phyloP scores from a whole-genome alignment of 2,797 vertebrate genomes.

The Sebastes iracundus region DNA sequence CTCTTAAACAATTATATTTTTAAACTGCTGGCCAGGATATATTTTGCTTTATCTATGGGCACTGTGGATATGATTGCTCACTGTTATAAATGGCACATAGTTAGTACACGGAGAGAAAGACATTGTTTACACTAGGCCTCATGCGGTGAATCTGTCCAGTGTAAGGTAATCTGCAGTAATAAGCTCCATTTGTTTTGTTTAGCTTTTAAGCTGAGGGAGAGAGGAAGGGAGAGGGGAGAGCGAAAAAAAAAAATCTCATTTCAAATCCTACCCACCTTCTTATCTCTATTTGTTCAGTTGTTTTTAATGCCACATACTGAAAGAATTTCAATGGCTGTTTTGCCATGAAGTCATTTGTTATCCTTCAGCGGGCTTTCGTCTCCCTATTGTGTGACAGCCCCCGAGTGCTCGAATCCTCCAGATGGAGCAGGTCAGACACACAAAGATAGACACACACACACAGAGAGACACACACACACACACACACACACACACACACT shows the following conservation, averaged over 20 bases:
- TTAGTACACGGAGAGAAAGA: conserved; percentile 82
- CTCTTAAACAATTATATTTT: conserved; percentile 82
- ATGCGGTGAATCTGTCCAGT: conserved; percentile 87
- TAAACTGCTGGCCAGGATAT: conserved; percentile 75
- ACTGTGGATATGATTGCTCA: conserved; percentile 80
- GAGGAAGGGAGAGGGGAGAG: conserved; percentile 76
- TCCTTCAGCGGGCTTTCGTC: conserved; percentile 97
- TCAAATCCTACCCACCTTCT: conserved; percentile 97
- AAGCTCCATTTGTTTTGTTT: conserved; percentile 95
- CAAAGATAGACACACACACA: conserved; percentile 68
- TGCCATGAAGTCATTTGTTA: conserved; percentile 99
- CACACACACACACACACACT: conserved; percentile 3
- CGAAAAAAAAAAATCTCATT: conserved; percentile 88
- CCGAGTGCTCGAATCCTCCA: conserved; percentile 95
- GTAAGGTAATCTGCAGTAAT: conserved; percentile 90
- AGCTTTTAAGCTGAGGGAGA: conserved; percentile 85
- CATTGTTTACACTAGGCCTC: conserved; percentile 87
- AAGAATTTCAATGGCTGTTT: conserved; percentile 99
- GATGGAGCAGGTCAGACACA: conserved; percentile 95
- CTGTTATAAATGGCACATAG: conserved; percentile 87
- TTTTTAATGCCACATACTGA: conserved; percentile 99
- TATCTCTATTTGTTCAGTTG: conserved; percentile 99
- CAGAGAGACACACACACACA: conserved; percentile 19
- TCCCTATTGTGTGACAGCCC: conserved; percentile 98
- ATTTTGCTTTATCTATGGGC: conserved; percentile 82